These are phyloP conservation scores for Pseudococcus viburni DNA, from an alignment of 2,888 invertebrate species.

Conservation along the genomic window DNA sequence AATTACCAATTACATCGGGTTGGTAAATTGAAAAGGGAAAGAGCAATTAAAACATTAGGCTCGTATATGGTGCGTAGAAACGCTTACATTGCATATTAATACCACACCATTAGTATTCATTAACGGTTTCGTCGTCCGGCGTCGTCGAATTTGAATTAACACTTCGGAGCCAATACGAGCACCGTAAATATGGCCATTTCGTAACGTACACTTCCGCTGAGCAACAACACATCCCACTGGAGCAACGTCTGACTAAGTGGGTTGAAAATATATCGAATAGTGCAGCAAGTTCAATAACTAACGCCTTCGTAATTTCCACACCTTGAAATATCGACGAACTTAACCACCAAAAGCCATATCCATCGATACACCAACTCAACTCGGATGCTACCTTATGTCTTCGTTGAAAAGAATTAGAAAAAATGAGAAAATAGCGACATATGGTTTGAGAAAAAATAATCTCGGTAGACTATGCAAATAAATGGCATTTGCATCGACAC, in stretches of 20 bases:
- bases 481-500: background rate
- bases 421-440: background rate
- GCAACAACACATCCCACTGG: constrained; percentile 4
- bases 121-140: constrained; percentile 21
- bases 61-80: constrained; percentile 47
- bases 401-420: background rate
- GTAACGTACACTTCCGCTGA: constrained; percentile 25
- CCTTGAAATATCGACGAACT: background rate
- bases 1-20: constrained; percentile 9
- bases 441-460: constrained; percentile 1
- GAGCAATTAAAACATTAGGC: constrained; percentile 57
- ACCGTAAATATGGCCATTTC: constrained; percentile 1
- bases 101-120: constrained; percentile 55
- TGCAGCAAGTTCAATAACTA: constrained; percentile 22
- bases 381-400: background rate
- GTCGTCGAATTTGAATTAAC: constrained; percentile 15
- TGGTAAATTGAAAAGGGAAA: constrained; percentile 52
- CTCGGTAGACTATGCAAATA: constrained; percentile 10
- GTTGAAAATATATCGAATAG: constrained; percentile 21
- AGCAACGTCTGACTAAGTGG: constrained; percentile 26
- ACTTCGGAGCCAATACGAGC: constrained; percentile 6
- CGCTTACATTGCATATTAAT: constrained; percentile 55
- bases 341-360: background rate
- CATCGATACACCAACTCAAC: constrained; percentile 12
- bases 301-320: constrained; percentile 27